Evolutionary conservation across 2,113 vertebrate species (phyloP), one percentile per base, ranked within the genome.

Genomic region (Cranoglanis bouderius): DNA sequence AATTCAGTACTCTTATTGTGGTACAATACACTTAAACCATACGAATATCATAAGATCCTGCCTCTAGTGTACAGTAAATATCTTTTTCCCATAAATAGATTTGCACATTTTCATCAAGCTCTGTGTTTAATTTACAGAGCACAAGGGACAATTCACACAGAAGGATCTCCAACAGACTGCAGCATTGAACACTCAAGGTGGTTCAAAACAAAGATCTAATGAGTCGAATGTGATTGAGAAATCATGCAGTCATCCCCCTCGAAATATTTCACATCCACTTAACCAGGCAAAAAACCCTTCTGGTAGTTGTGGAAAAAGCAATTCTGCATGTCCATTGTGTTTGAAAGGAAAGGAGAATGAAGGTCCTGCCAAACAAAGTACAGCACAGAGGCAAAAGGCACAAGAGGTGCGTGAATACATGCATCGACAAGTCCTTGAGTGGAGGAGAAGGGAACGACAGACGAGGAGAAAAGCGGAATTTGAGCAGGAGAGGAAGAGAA

Each of bases 401-500:
- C 35, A 84, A 32, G 87, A 85, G 6, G 9, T 90, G 24, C 57
- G 1, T 65, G 74, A 87, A 84, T 92, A 86, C 46, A 87, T 92
- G 86, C 38, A 83, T 19, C 53, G n/a, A 0, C 72, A 87, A 87
- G 32, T 43, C 43, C 29, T 32, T 6, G 51, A 82, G 75, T 87
- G 67, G 70, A 90, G 35, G 13, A 92, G 55, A 57, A 82, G 8
- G 38, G 75, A 77, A 35, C 43, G 2, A n/a, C 53, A 65, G 14
- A 88, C n/a, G 24, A 88, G 46, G n/a, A 88, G 40, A 84, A 26
- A 77, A 32, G 38, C 35, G 29, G 55, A 85, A 46, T 38, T 49
- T 51, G 89, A 90, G 82, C 65, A 88, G n/a, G 86, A 90, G 87
- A 82, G 53, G 63, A 91, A 40, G n/a, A 80, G n/a, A 84, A 75